Percentiles rank a stretch among this genome's conserved stretches.
These are phyloP conservation scores for Polydrusus cervinus DNA, from an alignment of 2,888 invertebrate genomes.

Conservation along the genomic window DNA sequence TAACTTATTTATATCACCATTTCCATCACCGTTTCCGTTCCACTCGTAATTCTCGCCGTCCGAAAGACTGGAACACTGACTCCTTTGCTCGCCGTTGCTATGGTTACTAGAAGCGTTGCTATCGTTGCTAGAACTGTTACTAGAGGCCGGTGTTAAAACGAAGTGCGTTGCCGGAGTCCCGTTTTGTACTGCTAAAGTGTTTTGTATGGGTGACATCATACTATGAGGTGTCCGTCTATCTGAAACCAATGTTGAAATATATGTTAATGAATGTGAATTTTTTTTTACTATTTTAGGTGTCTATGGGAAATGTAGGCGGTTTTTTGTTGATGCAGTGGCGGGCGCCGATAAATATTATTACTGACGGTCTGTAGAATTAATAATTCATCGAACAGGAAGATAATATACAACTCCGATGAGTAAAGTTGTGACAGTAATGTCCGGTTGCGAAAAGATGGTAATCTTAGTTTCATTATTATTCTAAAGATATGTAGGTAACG, in stretches of 20 bases:
- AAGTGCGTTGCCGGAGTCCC: constrained; percentile 47
- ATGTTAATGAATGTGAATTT: constrained; percentile 49
- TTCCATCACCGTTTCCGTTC: constrained; percentile 70
- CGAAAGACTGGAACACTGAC: constrained; percentile 77
- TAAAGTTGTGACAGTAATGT: too few relatives aligned
- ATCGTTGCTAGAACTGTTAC: constrained; percentile 41
- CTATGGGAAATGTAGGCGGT: constrained; percentile 29
- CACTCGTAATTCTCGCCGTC: constrained; percentile 89
- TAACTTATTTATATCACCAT: constrained; percentile 22
- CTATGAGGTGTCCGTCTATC: constrained; percentile 38
- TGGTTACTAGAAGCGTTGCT: constrained; percentile 45
- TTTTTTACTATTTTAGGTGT: constrained; percentile 36
- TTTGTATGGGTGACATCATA: constrained; percentile 52
- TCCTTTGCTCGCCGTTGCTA: constrained; percentile 62
- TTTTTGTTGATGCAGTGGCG: constrained; percentile 30
- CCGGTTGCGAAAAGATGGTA: too few relatives aligned
- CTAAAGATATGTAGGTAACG: too few relatives aligned
- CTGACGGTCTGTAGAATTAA: too few relatives aligned
- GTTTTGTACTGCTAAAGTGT: constrained; percentile 32
- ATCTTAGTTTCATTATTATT: too few relatives aligned
- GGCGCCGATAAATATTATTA: background rate
- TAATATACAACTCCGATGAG: too few relatives aligned
- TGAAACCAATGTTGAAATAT: constrained; percentile 32
- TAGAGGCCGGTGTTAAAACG: constrained; percentile 43
- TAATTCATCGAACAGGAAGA: too few relatives aligned